Conservation (phyloP, 37 sponge, comb jelly and placozoan genomes). For the Halichondria panicea region DNA sequence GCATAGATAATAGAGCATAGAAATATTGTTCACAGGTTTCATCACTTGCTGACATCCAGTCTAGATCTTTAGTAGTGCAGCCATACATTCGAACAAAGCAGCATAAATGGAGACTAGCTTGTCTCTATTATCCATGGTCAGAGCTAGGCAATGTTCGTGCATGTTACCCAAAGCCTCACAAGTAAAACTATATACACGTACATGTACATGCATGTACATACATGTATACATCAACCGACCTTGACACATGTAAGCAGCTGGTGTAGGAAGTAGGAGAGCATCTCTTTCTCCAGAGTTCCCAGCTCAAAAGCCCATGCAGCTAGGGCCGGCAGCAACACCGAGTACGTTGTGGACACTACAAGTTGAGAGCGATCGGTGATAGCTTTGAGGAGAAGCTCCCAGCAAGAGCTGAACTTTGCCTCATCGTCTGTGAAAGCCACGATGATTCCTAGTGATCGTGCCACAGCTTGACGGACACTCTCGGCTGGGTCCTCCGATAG, state of each 20-base stretch:
- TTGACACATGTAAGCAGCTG: conserved; percentile 68
- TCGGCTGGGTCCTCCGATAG: conserved; percentile 74
- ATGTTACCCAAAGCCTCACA: too few relatives aligned
- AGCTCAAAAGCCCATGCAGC: conserved; percentile 86
- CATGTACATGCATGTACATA: too few relatives aligned
- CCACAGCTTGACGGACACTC: conserved; percentile 71
- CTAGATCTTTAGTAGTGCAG: too few relatives aligned
- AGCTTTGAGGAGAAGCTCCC: conserved; percentile 72
- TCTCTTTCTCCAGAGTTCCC: conserved; percentile 59
- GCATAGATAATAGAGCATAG: too few relatives aligned
- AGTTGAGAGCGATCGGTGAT: conserved; percentile 66
- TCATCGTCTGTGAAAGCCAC: conserved; percentile 84
- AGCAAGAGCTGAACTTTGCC: conserved; percentile 82
- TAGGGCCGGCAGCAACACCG: conserved; percentile 75
- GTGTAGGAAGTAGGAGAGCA: conserved; percentile 65
- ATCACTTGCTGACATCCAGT: too few relatives aligned
- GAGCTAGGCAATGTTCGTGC: too few relatives aligned
- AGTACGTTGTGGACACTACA: conserved; percentile 62
- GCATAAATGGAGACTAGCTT: too few relatives aligned
- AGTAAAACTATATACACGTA: too few relatives aligned
- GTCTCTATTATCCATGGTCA: too few relatives aligned
- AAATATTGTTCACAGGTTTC: too few relatives aligned
- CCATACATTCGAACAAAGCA: too few relatives aligned
- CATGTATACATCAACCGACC: too few relatives aligned
- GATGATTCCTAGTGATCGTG: conserved; percentile 61